Evolutionary conservation across 2,113 vertebrate species (phyloP), one percentile per base, ranked within the genome.

Genomic region (Tetrax tetrax): DNA sequence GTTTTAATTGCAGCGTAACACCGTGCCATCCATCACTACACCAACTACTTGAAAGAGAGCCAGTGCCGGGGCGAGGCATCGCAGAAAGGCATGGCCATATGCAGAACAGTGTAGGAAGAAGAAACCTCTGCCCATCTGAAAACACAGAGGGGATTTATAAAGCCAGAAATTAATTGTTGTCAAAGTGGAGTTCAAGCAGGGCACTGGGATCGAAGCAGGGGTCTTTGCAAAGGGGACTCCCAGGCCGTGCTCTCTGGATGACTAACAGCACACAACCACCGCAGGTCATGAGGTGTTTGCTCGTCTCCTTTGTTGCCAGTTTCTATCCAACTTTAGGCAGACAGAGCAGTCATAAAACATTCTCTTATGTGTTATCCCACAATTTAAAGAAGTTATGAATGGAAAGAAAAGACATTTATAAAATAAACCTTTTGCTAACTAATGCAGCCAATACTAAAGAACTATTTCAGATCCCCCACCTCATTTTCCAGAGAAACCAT

Each of bases 401-500:
- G n/a, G 28, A 25, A 48, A 41, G 33, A 57, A 37, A 38, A 27
- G 45, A 29, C 2, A 0, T 18, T 41, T 47, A n/a, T 9, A 29
- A 24, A 22, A 29, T 31, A 68, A 35, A 60, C 7, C 20, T 38
- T 29, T 18, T 31, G 61, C 61, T 88, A 45, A 5, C 25, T 7
- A 6, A 21, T 0, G 1, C 38, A 48, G 51, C 53, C 28, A 23
- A 24, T 12, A 13, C 7, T 41, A 6, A 38, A 8, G 29, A 27
- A 16, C 0, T 10, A 12, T 7, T 12, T 51, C 50, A 68, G n/a
- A 68, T 38, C 23, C 63, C 78, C 56, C 20, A 48, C 9, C n/a
- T 74, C 0, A 0, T 10, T 54, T 59, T 31, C 69, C 64, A 72
- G 14, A 51, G 17, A 56, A 75, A n/a, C 3, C 17, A 28, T 1